phyloP scores from a whole-genome alignment of 2,113 vertebrate genomes.

The Benitochromis conjunctus region DNA sequence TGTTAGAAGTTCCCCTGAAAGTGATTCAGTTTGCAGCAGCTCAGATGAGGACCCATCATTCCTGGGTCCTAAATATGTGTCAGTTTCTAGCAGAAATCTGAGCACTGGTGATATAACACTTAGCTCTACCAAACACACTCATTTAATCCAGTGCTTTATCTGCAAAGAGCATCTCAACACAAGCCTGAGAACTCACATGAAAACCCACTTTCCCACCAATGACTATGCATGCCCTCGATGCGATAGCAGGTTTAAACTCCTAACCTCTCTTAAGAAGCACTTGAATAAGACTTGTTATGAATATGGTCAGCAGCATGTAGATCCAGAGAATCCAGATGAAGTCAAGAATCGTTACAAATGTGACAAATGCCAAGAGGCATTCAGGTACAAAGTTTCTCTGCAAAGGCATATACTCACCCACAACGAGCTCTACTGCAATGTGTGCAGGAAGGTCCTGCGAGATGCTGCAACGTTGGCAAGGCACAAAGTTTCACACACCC shows the following conservation, averaged over 20 bases:
- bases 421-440: constrained; percentile 42
- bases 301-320: background rate
- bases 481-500: constrained; percentile 47
- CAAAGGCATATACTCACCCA: constrained; percentile 44
- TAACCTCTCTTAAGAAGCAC: constrained; percentile 22
- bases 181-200: constrained; percentile 34
- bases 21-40: background rate
- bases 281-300: constrained; percentile 44
- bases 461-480: constrained; percentile 12
- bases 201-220: constrained; percentile 46
- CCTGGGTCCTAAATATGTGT: background rate
- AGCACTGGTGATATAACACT: background rate
- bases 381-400: constrained; percentile 33
- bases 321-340: background rate
- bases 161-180: constrained; percentile 20
- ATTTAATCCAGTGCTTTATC: constrained; percentile 21
- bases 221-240: constrained; percentile 48
- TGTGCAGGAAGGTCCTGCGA: constrained; percentile 45
- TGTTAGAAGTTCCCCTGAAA: background rate
- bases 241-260: constrained; percentile 19
- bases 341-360: constrained; percentile 19
- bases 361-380: constrained; percentile 24
- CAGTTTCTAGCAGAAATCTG: background rate
- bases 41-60: background rate
- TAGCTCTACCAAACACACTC: background rate